Conservation (phyloP, 1,140 invertebrate genomes). For the Coptotermes formosanus region DNA sequence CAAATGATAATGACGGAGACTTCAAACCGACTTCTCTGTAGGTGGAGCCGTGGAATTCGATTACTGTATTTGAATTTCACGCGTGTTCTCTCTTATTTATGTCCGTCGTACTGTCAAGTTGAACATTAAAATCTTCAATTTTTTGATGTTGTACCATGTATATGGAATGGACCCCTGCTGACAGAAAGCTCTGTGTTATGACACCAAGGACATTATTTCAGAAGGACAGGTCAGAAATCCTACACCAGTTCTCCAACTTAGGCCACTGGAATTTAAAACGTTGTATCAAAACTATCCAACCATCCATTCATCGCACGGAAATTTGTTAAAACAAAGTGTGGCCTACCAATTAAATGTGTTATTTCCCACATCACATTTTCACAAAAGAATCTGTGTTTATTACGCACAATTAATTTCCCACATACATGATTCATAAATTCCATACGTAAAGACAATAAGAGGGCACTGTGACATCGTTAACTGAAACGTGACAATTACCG, state of each 20-base stretch:
- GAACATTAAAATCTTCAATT: background rate
- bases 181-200: background rate
- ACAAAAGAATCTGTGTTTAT: too few species aligned
- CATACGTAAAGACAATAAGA: too few species aligned
- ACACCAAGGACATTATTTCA: background rate
- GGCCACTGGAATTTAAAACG: too few species aligned
- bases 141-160: background rate
- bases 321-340: too few species aligned
- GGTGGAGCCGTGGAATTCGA: background rate
- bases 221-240: background rate
- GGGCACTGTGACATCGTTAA: too few species aligned
- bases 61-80: slow-evolving; percentile 10
- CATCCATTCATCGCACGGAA: too few species aligned
- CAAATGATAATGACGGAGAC: background rate
- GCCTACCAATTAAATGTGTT: too few species aligned
- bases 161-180: background rate
- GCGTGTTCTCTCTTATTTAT: background rate
- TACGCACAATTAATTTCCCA: too few species aligned
- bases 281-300: too few species aligned
- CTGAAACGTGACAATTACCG: too few species aligned
- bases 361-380: too few species aligned
- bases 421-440: too few species aligned
- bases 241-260: background rate
- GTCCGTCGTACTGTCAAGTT: background rate
- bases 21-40: background rate